These are phyloP conservation scores for Galemys pyrenaicus DNA, from an alignment of 2,113 vertebrate species.

Conservation along the genomic window DNA sequence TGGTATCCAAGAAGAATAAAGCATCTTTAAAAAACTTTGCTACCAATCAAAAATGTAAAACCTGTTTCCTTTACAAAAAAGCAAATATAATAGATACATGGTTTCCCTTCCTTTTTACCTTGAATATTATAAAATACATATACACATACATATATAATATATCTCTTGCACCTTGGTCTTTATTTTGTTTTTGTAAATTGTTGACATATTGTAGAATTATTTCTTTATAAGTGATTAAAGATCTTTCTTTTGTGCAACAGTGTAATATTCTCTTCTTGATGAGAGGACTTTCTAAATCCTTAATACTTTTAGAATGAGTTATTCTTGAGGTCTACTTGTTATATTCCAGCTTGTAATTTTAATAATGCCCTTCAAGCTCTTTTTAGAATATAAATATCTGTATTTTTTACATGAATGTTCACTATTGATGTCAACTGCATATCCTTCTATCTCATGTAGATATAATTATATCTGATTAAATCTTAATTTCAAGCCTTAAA, in stretches of 20 bases:
- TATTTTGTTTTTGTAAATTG: neutral
- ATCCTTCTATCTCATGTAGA: neutral
- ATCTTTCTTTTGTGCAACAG: neutral
- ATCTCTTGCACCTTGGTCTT: neutral
- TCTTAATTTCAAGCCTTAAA: neutral
- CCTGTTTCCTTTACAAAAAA: neutral
- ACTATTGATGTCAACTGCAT: neutral
- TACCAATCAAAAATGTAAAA: no score
- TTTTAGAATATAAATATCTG: neutral
- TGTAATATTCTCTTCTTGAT: neutral
- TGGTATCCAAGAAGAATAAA: no score
- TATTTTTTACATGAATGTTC: neutral
- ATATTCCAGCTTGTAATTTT: neutral
- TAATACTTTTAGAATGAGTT: neutral
- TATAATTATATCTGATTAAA: neutral
- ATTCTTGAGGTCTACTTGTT: neutral
- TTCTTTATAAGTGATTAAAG: neutral
- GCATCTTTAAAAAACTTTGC: no score
- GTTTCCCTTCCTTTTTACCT: neutral
- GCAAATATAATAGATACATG: rapidly evolving
- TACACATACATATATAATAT: no score
- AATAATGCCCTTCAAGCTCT: neutral
- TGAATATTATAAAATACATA: neutral
- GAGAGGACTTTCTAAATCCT: neutral
- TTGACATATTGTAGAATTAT: neutral